Conservation (phyloP, 2,888 invertebrate genomes). For the Xylophagus ater region DNA sequence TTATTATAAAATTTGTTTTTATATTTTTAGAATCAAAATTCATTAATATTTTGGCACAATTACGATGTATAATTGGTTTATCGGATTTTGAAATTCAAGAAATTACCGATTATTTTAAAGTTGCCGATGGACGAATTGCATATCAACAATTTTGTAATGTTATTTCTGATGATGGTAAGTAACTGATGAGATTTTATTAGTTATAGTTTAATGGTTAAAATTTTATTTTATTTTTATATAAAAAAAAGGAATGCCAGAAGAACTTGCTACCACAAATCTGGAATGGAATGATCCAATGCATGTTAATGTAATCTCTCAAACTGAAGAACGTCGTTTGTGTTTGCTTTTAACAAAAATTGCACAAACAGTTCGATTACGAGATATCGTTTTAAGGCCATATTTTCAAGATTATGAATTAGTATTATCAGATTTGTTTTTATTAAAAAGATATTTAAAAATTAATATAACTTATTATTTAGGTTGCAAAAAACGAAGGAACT, state of each 20-base stretch:
- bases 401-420: slow-evolving; percentile 39
- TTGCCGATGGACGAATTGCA: slow-evolving; percentile 65
- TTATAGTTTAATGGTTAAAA: too few species aligned
- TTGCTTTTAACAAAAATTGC: slow-evolving; percentile 65
- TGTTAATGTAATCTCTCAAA: slow-evolving; percentile 49
- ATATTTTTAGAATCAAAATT: slow-evolving; percentile 54
- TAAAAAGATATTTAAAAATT: not conserved
- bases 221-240: too few species aligned
- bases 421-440: slow-evolving; percentile 1
- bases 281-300: slow-evolving; percentile 63
- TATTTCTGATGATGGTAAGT: slow-evolving; percentile 41
- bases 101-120: slow-evolving; percentile 64
- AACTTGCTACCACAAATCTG: too few species aligned
- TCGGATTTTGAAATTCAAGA: slow-evolving; percentile 62
- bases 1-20: too few species aligned
- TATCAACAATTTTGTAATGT: slow-evolving; percentile 66
- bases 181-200: not conserved
- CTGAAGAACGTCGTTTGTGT: slow-evolving; percentile 55
- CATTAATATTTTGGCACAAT: slow-evolving; percentile 54
- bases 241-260: too few species aligned
- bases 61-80: slow-evolving; percentile 54
- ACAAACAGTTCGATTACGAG: slow-evolving; percentile 42
- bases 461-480: slow-evolving; percentile 36
- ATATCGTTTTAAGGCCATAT: slow-evolving; percentile 58
- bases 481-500: slow-evolving; percentile 61